Evolutionary conservation across 1,140 invertebrate species (phyloP).

Genomic region (Melitaea cinxia): DNA sequence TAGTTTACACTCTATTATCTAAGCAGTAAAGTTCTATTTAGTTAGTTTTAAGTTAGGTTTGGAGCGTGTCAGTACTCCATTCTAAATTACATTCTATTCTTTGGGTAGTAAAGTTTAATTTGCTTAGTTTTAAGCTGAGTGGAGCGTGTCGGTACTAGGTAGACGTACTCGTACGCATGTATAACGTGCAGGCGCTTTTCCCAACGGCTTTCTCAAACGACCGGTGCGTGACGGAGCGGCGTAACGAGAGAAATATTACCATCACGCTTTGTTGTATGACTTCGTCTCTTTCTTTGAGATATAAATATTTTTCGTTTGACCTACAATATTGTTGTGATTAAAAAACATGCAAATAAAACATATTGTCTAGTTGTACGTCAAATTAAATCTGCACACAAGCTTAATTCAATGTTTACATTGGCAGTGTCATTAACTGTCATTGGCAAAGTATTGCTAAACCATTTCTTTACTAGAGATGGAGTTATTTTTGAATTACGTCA

Average conservation of each 20-base stretch:
- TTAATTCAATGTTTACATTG: no score
- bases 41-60: no score
- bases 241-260: constrained; percentile 21
- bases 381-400: no score
- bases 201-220: constrained; percentile 40
- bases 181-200: constrained; percentile 35
- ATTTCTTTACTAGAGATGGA: no score
- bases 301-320: constrained; percentile 2
- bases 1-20: neutral
- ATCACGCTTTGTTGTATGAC: constrained; percentile 11
- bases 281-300: neutral
- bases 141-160: constrained; percentile 3
- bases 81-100: neutral
- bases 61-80: neutral
- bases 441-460: no score
- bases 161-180: neutral
- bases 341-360: neutral
- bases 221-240: constrained; percentile 34
- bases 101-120: neutral
- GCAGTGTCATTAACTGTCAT: no score
- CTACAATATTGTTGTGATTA: neutral
- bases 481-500: no score
- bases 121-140: neutral
- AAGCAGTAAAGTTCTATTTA: no score
- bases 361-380: neutral